Evolutionary conservation across 2,113 vertebrate genomes (phyloP).

Genomic region (Zapornia atra): DNA sequence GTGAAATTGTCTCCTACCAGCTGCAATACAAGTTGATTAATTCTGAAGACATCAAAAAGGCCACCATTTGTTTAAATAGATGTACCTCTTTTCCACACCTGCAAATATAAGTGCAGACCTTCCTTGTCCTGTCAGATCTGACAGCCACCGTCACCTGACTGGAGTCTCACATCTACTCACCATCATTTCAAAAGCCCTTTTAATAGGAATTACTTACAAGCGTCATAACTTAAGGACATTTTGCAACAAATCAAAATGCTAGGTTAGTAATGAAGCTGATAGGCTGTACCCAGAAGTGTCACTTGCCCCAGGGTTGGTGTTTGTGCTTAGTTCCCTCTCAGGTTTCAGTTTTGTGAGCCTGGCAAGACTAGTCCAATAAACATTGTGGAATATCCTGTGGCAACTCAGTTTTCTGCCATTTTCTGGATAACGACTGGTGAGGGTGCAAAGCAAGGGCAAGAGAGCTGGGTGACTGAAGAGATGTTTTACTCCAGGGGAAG

Average conservation of each 20-base stretch:
- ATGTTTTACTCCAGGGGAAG: not conserved
- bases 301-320: not conserved
- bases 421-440: not conserved
- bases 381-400: not conserved
- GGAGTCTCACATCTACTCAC: not conserved
- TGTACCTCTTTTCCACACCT: not conserved
- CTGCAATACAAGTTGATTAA: not conserved
- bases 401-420: not conserved
- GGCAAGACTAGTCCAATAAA: not conserved
- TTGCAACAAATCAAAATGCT: not conserved
- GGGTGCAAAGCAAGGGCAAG: not conserved
- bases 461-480: not conserved
- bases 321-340: not conserved
- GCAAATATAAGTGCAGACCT: not conserved
- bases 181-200: not conserved
- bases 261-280: not conserved
- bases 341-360: not conserved
- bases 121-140: not conserved
- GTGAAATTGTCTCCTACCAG: not conserved
- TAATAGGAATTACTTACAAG: not conserved
- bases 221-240: not conserved
- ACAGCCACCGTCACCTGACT: not conserved
- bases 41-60: not conserved
- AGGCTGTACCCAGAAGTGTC: not conserved
- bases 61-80: not conserved